Evolutionary conservation across 1,140 invertebrate genomes (phyloP), one percentile per base, ranked within the genome.

Genomic region (Diuraphis noxia): DNA sequence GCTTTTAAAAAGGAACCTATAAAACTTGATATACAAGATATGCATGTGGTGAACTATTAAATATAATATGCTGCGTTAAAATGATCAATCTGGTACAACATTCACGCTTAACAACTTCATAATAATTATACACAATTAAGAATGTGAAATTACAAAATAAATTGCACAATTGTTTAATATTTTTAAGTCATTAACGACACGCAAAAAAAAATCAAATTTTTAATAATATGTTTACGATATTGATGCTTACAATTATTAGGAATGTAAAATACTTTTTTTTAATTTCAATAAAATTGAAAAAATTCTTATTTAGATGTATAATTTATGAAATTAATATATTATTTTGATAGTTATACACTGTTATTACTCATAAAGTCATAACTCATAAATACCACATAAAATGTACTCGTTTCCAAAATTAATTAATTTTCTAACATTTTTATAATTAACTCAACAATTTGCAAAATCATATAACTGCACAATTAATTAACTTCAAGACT

Each of bases 101-200:
- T n/a, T 72, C 13, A 72, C 56, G 34, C 56, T n/a, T 30, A 4
- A 49, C 21, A 72, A 19, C 30, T 34, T 72, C 30, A 72, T 17
- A n/a, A n/a, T 72, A 72, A n/a, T 72, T 72, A 72, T 72, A 72
- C n/a, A 72, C 13, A n/a, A 72, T 72, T 72, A 72, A 72, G 56
- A n/a, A n/a, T 72, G 56, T 1, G 1, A 72, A 72, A 72, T 72
- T n/a, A n/a, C 13, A n/a, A 72, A 72, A 72, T 72, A 72, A 72
- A 72, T 72, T n/a, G 56, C 56, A 72, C 34, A 72, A 72, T 72
- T 72, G 56, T 72, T 72, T n/a, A 72, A 17, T n/a, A n/a, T 72
- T 72, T 72, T 19, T 10, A 8, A 63, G 30, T 17, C 13, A 63
- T 10, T 63, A 63, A 72, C 56, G 30, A 5, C 56, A 63, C 13